Base-by-base conservation (phyloP, 2,113 vertebrate species). In the Prolemur simus region DNA sequence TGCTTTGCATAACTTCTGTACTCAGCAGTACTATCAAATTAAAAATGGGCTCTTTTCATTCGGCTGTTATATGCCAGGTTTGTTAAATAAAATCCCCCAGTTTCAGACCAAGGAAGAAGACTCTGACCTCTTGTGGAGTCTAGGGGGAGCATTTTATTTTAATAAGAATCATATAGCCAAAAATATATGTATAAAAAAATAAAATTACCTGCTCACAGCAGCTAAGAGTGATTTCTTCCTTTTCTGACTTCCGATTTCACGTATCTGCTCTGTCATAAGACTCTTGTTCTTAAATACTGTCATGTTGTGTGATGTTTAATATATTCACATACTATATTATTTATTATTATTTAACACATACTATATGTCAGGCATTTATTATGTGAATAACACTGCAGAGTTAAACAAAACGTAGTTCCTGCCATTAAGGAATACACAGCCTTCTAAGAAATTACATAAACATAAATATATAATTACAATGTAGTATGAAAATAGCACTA, bases 1-100 rank as follows among this genome's bases (percentile, higher is more conserved):
- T 96, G 47, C 47, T 96, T 97, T 92, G 92, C 78, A 95, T 97
- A 92, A 97, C 95, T 96, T 96, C 49, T 92, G 17, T 68, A 97
- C 91, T 95, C 9, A 58, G 78, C 60, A 90, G 49, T 95, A 95
- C 63, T 74, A 95, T 97, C 94, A 97, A 96, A 95, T 83, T 92
- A 85, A 97, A 91, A 91, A 45, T 42, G 78, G 95, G 37, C 34
- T 87, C 49, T 96, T 96, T 97, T 97, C 74, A 97, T 97, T 91
- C 91, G 49, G 47, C 80, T 96, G 17, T 80, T 86, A 37, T 15
- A 87, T 80, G 47, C 37, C 68, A 89, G 11, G 14, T 78, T 83
- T 89, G 9, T 96, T 91, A 89, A 90, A 66, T 66, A 87, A 83
- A 39, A 80, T 74, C 54, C 37, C 13, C 32, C 7, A 11, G 11